phyloP scores from a whole-genome alignment of 1,140 invertebrate genomes.

The Lasioglossum albipes region DNA sequence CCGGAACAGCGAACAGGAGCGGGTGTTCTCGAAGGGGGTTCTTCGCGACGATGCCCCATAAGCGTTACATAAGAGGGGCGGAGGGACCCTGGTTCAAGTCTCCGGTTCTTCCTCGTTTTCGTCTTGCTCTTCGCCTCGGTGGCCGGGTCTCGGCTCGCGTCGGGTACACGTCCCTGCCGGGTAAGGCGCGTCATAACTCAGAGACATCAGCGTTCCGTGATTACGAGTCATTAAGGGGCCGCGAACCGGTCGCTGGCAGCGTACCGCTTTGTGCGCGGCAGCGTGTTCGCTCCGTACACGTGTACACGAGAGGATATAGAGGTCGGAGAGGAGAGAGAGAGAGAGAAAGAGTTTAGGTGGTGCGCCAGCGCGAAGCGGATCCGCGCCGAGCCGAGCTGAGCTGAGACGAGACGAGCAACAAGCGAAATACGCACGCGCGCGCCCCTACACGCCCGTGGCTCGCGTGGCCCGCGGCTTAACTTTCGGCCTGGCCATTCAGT shows the following conservation, averaged over 20 bases:
- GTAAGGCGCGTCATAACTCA: constrained; percentile 68
- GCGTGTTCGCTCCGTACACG: constrained; percentile 8
- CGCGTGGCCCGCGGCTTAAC: constrained; percentile 49
- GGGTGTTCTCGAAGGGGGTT: neutral
- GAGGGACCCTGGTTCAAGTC: no score
- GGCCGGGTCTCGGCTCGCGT: neutral
- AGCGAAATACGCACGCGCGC: constrained; percentile 44
- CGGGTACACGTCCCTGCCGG: constrained; percentile 16
- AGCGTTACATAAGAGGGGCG: constrained; percentile 55
- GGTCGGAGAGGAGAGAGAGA: no score
- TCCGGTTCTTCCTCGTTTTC: constrained; percentile 16
- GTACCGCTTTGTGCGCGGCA: constrained; percentile 57
- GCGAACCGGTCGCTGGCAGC: constrained; percentile 69
- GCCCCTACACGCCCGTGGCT: constrained; percentile 1
- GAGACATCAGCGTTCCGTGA: constrained; percentile 70
- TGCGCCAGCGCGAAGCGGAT: constrained; percentile 12
- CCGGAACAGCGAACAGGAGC: constrained; percentile 6
- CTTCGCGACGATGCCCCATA: constrained; percentile 33
- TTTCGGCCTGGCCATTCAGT: constrained; percentile 62
- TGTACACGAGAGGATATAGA: neutral
- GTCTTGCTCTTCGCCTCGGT: constrained; percentile 10
- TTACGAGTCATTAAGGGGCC: constrained; percentile 72
- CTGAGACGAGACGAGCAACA: no score
- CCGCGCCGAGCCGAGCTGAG: no score
- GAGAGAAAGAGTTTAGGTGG: neutral